These are phyloP conservation scores for Colletes gigas DNA, from an alignment of 1,140 invertebrate species.

Conservation along the genomic window DNA sequence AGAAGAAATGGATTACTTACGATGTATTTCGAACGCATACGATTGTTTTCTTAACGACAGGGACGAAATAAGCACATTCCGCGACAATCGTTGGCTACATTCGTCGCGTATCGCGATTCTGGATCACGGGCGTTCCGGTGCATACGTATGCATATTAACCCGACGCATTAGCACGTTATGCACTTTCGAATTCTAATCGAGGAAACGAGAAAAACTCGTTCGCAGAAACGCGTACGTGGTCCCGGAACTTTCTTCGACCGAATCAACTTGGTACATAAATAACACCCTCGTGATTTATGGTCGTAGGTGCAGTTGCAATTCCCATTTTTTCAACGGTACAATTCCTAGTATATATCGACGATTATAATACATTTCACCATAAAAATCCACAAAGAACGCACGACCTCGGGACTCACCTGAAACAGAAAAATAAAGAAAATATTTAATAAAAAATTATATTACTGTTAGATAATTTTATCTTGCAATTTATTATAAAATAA, in stretches of 20 bases:
- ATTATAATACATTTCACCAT: neutral
- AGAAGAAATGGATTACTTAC: neutral
- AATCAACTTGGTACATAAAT: neutral
- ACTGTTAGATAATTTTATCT: too few species aligned
- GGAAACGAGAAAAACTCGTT: conserved; percentile 20
- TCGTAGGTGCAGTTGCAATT: neutral
- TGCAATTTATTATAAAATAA: too few species aligned
- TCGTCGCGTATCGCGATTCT: neutral
- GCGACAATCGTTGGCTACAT: too few species aligned
- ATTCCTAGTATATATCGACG: neutral
- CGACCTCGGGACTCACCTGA: neutral
- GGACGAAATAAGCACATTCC: neutral
- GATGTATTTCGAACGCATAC: too few species aligned
- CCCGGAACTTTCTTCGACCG: conserved; percentile 23
- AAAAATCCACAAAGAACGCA: too few species aligned
- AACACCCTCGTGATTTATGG: neutral
- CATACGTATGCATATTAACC: conserved; percentile 3
- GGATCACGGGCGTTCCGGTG: neutral
- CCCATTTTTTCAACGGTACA: neutral
- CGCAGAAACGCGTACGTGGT: conserved; percentile 1
- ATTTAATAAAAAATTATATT: neutral
- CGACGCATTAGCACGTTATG: conserved; percentile 1
- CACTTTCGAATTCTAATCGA: conserved; percentile 22
- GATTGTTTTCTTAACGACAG: too few species aligned
- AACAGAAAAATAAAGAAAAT: neutral